Evolutionary conservation across 2,113 vertebrate genomes (phyloP), one percentile per base, ranked within the genome.

Genomic region (Oryzias woworae): DNA sequence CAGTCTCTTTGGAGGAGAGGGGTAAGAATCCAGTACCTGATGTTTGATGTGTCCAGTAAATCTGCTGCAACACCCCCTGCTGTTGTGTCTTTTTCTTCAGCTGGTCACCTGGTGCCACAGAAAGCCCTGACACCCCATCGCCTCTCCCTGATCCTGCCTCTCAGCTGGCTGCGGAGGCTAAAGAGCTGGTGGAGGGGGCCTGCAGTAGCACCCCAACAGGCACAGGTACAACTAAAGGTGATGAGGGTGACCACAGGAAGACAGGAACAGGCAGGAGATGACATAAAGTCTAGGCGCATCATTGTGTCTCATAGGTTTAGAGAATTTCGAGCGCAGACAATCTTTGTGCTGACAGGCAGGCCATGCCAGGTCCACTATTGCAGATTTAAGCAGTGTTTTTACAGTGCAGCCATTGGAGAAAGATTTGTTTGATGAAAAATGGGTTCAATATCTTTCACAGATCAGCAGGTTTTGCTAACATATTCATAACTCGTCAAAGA

Each of bases 161-260:
- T 26, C 91, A 88, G 44, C 88, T 92, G 49, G 88, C 88, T 14
- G 86, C 81, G 4, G 89, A 92, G 66, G 92, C 91, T 62, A 90
- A 89, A 53, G 85, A 90, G 66, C 86, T 93, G 57, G 80, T 93
- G 65, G 89, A 85, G 7, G 78, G 85, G 5, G 88, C 74, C 15
- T 53, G 78, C 47, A 48, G n/a, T 8, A 7, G 20, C 2, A 59
- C 78, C 49, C 24, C 81, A 24, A 52, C 72, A 23, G 87, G 88
- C n/a, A 71, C 53, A 82, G 85, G 92, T 93, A 71, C 18, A 2
- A 3, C 3, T 7, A 15, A 7, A 28, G 2, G 7, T 28, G 51
- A 28, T n/a, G 1, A 4, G 41, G 17, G 28, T 4, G 6, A 7
- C n/a, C 14, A 1, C 5, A 10, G 24, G 15, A 20, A 12, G 20